Evolutionary conservation across 2,113 vertebrate genomes (phyloP), one percentile per base, ranked within the genome.

Genomic region (Aegotheles bennettii): DNA sequence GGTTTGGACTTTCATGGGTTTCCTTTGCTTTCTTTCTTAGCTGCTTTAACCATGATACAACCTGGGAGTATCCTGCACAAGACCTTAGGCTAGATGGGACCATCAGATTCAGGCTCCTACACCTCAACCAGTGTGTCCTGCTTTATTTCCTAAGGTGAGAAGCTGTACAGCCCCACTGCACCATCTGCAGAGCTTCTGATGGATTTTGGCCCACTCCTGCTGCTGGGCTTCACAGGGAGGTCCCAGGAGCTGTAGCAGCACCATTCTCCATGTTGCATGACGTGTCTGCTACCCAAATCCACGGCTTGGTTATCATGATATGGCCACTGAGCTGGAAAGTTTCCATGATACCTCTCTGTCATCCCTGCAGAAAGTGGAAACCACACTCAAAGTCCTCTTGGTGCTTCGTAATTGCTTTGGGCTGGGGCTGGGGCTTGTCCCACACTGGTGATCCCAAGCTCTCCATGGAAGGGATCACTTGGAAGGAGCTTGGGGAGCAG

Each of bases 381-480:
- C 31, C 10, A 68, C 60, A 33, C 3, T 3, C n/a, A 7, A 68
- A 75, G 69, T 43, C 42, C 40, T 35, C 54, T 17, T 24, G 61
- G 54, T 75, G 21, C 61, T 61, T 54, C 35, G 18, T 14, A 33
- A 61, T 38, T 5, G 9, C 16, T 83, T n/a, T 31, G 42, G 17
- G 40, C 31, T 63, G 38, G 31, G 51, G 25, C 25, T 36, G 48
- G 29, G 5, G 35, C 50, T 67, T n/a, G 23, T 40, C 24, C 35
- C 11, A 1, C 13, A 6, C 4, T 0, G 1, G 29, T 4, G 10
- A 31, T 9, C 75, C 85, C 9, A 3, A 64, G 59, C 13, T 73
- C 35, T 31, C 20, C 7, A 0, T 9, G 60, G 45, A 51, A 60
- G 38, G 28, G 10, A 28, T n/a, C n/a, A n/a, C n/a, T n/a, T n/a